phyloP scores from a whole-genome alignment of 2,113 vertebrate genomes.

The Petroica traversi region DNA sequence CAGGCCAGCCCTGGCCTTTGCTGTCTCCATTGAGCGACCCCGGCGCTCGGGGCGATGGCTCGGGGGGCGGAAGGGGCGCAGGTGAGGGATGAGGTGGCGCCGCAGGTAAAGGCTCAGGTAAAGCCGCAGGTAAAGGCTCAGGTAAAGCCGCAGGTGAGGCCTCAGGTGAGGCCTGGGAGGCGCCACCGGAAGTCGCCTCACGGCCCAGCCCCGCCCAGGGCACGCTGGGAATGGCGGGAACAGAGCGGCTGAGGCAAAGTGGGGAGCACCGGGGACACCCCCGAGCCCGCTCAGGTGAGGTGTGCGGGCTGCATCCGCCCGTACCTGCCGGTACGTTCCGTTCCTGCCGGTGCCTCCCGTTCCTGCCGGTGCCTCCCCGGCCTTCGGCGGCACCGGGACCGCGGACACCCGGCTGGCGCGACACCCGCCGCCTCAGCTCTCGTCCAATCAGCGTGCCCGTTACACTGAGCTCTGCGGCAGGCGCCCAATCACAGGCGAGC shows the following conservation, averaged over 20 bases:
- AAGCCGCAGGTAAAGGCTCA: too few relatives aligned
- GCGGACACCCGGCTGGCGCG: background rate
- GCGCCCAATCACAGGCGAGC: background rate
- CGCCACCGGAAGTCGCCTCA: background rate
- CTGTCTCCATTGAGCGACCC: background rate
- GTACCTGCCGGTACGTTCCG: background rate
- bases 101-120: background rate
- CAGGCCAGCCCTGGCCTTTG: fast-evolving
- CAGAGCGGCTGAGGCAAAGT: background rate
- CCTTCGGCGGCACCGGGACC: background rate
- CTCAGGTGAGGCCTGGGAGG: fast-evolving
- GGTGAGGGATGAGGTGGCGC: background rate
- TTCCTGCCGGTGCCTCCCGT: background rate
- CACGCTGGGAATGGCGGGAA: background rate
- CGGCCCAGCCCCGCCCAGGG: background rate
- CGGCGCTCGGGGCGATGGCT: too few relatives aligned
- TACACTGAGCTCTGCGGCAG: fast-evolving
- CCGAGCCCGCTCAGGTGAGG: fast-evolving
- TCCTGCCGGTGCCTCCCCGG: background rate
- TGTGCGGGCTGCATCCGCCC: background rate
- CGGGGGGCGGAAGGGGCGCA: fast-evolving
- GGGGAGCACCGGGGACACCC: too few relatives aligned
- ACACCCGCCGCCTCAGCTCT: background rate
- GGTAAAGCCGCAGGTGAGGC: background rate
- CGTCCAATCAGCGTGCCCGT: background rate